Conservation (phyloP, 92 coral and sea anemone genomes). For the Porites lobata region DNA sequence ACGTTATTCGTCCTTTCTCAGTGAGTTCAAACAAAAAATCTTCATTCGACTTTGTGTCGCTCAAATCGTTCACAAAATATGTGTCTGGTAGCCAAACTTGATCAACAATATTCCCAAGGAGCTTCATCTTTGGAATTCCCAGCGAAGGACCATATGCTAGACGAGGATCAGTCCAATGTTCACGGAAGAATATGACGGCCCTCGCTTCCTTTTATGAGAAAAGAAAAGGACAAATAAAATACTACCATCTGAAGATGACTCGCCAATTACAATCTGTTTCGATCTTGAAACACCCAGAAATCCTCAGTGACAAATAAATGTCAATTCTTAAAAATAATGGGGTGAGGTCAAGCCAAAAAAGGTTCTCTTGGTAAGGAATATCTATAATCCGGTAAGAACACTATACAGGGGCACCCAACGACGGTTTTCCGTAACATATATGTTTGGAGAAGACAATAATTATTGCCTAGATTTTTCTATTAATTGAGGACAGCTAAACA, state of each 20-base stretch:
- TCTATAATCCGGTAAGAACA: too few species aligned
- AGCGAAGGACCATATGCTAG: conserved; percentile 50
- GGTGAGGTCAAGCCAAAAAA: too few species aligned
- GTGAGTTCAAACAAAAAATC: conserved; percentile 46
- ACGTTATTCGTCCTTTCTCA: conserved; percentile 30
- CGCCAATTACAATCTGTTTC: not conserved
- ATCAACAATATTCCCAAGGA: conserved; percentile 37
- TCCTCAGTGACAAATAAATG: too few species aligned
- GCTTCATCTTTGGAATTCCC: conserved; percentile 31
- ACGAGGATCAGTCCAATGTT: conserved; percentile 59
- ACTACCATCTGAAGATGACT: not conserved
- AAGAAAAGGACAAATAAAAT: not conserved
- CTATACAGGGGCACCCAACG: too few species aligned
- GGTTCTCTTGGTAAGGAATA: too few species aligned
- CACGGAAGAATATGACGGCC: conserved; percentile 56
- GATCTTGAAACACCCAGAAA: not conserved
- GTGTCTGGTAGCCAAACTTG: conserved; percentile 65
- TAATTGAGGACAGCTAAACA: too few species aligned
- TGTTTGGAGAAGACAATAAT: too few species aligned
- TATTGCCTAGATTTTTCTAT: too few species aligned
- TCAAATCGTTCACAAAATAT: conserved; percentile 53
- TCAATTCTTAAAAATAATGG: too few species aligned
- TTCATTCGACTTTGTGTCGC: conserved; percentile 10
- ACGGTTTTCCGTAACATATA: too few species aligned
- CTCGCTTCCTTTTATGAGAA: conserved; percentile 41